Evolutionary conservation across 2,113 vertebrate species (phyloP).

Genomic region (Laticauda colubrina): DNA sequence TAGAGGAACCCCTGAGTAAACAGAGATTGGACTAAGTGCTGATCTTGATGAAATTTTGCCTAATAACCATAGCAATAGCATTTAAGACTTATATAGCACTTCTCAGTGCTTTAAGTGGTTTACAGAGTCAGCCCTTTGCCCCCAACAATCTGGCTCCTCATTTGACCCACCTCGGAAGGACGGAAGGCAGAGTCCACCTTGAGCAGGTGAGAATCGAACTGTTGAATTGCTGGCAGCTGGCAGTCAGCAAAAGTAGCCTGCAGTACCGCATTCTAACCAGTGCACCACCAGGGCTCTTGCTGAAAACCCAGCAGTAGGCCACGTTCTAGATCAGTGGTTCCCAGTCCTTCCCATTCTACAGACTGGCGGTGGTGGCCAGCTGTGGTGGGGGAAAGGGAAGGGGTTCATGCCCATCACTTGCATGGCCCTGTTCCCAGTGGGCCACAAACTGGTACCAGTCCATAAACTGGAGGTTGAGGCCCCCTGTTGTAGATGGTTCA

Average conservation of each 20-base stretch:
- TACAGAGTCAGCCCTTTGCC: no score
- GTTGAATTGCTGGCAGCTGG: no score
- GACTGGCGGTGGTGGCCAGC: accelerated
- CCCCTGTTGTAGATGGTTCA: not conserved
- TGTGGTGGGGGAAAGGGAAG: not conserved
- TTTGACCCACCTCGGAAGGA: no score
- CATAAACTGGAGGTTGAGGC: not conserved
- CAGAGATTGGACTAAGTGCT: not conserved
- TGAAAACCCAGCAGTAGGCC: not conserved
- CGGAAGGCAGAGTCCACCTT: no score
- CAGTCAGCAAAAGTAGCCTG: no score
- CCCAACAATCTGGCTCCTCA: no score
- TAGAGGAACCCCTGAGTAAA: no score
- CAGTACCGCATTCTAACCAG: no score
- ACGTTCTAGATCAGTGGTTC: not conserved
- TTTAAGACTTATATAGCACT: no score
- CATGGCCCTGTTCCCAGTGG: not conserved
- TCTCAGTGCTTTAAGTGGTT: no score
- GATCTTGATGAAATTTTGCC: not conserved
- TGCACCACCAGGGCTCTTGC: not conserved
- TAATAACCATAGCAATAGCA: no score
- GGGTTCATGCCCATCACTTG: not conserved
- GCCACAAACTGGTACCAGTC: not conserved
- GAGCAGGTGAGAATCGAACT: no score
- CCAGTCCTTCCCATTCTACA: not conserved